These are phyloP conservation scores for Platerodrilus igneus DNA, from an alignment of 2,888 invertebrate species.

Conservation along the genomic window DNA sequence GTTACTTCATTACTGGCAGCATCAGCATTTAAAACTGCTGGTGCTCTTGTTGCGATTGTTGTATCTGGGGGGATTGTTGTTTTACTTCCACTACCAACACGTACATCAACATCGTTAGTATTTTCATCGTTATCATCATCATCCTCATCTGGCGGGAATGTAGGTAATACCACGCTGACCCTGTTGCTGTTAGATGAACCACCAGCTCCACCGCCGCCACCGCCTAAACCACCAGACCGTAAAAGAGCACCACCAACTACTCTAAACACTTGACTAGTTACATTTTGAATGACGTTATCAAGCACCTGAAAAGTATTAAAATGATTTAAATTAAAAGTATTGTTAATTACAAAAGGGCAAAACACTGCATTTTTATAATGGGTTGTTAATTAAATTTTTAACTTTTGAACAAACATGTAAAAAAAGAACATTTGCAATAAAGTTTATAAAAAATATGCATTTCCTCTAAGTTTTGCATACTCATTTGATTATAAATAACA, in stretches of 20 bases:
- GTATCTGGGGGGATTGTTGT: not conserved
- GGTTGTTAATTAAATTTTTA: too few relatives aligned
- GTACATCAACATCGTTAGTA: constrained; percentile 29
- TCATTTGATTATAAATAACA: too few relatives aligned
- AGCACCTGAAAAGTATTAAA: constrained; percentile 53
- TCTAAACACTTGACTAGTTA: constrained; percentile 68
- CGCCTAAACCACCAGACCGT: constrained; percentile 55
- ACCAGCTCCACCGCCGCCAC: constrained; percentile 45
- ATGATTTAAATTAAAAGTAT: not conserved
- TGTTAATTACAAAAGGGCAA: not conserved
- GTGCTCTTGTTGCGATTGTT: not conserved
- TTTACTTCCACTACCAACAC: constrained; percentile 20
- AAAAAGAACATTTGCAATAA: too few relatives aligned
- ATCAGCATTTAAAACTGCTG: not conserved
- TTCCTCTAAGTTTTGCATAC: too few relatives aligned
- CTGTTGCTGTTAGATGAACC: constrained; percentile 51
- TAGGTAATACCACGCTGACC: constrained; percentile 62
- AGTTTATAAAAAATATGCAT: too few relatives aligned
- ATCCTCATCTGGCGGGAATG: constrained; percentile 64
- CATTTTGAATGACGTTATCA: constrained; percentile 72
- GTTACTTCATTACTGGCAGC: not conserved
- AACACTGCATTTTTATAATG: too few relatives aligned
- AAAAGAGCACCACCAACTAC: constrained; percentile 71
- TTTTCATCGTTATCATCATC: constrained; percentile 55
- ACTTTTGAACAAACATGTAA: too few relatives aligned